phyloP scores from a whole-genome alignment of 37 sponge, comb jelly and placozoan species.

The Petrosia ficiformis region DNA sequence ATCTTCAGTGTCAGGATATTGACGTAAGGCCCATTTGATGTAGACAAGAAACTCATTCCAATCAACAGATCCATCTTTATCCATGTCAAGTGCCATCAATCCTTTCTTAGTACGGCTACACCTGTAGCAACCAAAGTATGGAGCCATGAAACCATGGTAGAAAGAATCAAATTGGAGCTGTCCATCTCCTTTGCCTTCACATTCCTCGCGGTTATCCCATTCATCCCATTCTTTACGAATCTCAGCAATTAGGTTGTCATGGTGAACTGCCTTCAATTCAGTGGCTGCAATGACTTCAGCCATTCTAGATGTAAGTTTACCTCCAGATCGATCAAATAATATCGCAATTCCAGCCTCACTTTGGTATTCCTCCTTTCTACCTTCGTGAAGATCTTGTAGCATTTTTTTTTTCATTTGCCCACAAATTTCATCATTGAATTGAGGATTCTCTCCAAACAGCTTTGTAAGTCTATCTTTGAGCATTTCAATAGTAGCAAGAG shows the following conservation, averaged over 20 bases:
- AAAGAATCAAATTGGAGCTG: conserved; percentile 71
- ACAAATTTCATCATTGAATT: conserved; percentile 62
- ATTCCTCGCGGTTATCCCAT: conserved; percentile 60
- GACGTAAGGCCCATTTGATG: conserved; percentile 79
- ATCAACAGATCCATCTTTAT: conserved; percentile 68
- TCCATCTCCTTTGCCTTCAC: conserved; percentile 35
- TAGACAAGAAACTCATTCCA: conserved; percentile 84
- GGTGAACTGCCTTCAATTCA: conserved; percentile 14
- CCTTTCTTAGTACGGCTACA: conserved; percentile 58
- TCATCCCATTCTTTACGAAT: conserved; percentile 66
- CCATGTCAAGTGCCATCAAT: conserved; percentile 79
- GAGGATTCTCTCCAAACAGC: conserved; percentile 54
- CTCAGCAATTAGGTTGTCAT: conserved; percentile 55
- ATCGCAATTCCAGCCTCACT: conserved; percentile 64
- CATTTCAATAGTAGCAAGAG: conserved; percentile 77
- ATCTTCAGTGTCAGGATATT: conserved; percentile 59
- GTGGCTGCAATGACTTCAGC: conserved; percentile 36
- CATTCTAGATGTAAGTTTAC: conserved; percentile 63
- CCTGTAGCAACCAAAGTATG: conserved; percentile 88
- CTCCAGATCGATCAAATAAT: conserved; percentile 82
- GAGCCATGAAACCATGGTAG: conserved; percentile 86
- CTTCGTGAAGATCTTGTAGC: conserved; percentile 51
- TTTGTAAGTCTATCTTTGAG: conserved; percentile 48
- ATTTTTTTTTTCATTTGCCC: conserved; percentile 71
- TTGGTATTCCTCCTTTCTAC: conserved; percentile 86